These are phyloP conservation scores for Danio jaintianensis DNA, from an alignment of 2,797 vertebrate genomes.

Conservation along the genomic window DNA sequence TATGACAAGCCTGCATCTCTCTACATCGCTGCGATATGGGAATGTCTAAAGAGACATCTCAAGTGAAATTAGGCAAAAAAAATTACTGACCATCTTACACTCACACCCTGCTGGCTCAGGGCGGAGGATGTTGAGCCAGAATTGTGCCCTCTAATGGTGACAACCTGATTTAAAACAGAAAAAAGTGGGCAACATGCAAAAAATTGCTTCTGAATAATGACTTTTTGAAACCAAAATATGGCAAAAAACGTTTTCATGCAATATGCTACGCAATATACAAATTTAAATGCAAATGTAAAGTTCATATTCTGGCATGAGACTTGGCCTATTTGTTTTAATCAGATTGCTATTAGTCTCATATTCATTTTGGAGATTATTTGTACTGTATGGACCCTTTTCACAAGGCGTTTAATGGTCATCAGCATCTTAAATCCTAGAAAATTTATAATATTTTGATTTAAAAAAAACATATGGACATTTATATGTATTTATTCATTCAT, in stretches of 20 bases:
- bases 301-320: neutral
- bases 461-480: too few species aligned
- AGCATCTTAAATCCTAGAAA: too few species aligned
- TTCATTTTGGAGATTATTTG: neutral
- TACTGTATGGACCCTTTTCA: neutral
- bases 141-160: constrained; percentile 60
- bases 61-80: constrained; percentile 25
- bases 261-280: too few species aligned
- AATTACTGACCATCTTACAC: constrained; percentile 27
- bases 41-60: constrained; percentile 9
- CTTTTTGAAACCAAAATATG: too few species aligned
- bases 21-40: constrained; percentile 31
- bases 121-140: neutral
- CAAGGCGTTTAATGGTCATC: too few species aligned
- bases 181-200: neutral
- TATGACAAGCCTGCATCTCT: constrained; percentile 52
- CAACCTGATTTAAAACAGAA: neutral
- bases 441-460: too few species aligned
- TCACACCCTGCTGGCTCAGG: neutral
- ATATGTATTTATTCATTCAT: too few species aligned
- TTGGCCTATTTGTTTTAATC: neutral
- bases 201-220: too few species aligned
- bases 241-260: too few species aligned
- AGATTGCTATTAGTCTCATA: neutral
- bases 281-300: neutral